Evolutionary conservation across 2,888 invertebrate genomes (phyloP), one percentile per base, ranked within the genome.

Genomic region (Drosophila emarginata): DNA sequence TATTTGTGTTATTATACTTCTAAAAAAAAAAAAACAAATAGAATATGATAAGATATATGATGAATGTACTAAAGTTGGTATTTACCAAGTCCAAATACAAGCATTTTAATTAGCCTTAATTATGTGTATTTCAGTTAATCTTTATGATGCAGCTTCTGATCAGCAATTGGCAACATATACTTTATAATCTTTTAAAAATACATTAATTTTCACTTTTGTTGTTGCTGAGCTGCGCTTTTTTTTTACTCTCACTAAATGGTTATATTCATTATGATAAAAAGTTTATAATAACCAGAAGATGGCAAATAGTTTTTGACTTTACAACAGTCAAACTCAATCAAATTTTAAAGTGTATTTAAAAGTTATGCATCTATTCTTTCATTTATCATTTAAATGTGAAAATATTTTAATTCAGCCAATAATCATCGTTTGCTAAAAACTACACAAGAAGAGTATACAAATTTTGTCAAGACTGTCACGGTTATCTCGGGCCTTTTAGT

Each of bases 161-260:
- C 45, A 45, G 51, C 51, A 61, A 50, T 50, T 54, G 54, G 40
- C 58, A 58, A 40, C 39, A 45, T 63, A 57, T 21, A 36, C 4
- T 36, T 50, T 28, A 67, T 60, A n/a, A 52, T 57, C 66, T 15
- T 26, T 9, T 9, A 56, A 18, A 39, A 67, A 57, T 9, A 61
- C 18, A 53, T n/a, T 26, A 39, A 51, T 37, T 39, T 14, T 6
- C 6, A 15, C 11, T 4, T 64, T 71, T 70, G 67, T 53, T 64
- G 69, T 64, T 70, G 63, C 69, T 53, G 71, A 57, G 45, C 45
- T 45, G 21, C 45, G 45, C 11, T 18, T 40, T 40, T 15, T 18
- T 18, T 40, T 21, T 45, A 45, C 45, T 4, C 45, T 45, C 1
- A 11, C 45, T 11, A 2, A 11, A 9, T 18, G 40, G 9, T n/a